Base-by-base conservation (phyloP, 2,888 invertebrate genomes). In the Melinaea menophilus region DNA sequence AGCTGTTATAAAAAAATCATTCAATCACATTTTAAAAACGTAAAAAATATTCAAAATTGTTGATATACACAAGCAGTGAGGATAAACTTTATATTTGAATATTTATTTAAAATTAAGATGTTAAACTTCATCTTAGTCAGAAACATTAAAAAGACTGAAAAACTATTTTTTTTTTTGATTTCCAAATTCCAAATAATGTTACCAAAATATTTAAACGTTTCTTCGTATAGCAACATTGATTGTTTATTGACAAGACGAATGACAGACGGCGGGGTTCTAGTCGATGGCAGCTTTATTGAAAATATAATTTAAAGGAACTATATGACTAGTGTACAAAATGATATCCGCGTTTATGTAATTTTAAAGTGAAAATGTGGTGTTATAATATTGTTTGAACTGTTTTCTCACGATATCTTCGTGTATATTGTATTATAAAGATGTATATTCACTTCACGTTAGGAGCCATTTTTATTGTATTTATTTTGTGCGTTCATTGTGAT, bases 401-500 rank as follows among this genome's bases (percentile, higher is more conserved):
- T 75, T 75, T 80, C 77, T 80, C 82, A 81, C 79, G 84, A 77
- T 76, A 75, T 68, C 75, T 76, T 75, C 82, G 87, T 82, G 86
- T 80, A 75, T 78, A 76, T 77, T 78, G 78, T 79, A 78, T 74
- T 77, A 73, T 72, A 77, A 90, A 84, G 83, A 91, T 91, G 91
- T 87, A 86, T 88, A 80, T 86, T 85, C 84, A 79, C 74, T 86
- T 80, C 83, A 84, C 84, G 77, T 71, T 90, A 86, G 91, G 87
- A 88, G 91, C 91, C 91, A 91, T 91, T 90, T 91, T 91, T 88
- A 84, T 87, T 86, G 82, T 89, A 86, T 90, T 88, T 88, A 90
- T 90, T 88, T 90, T 90, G 85, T 87, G 88, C 83, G 90, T 88
- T 87, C 86, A 90, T 88, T 90, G 90, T 89, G 90, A 88, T 86